Percentiles rank a stretch among this genome's conserved stretches.
phyloP scores from a whole-genome alignment of 1,140 invertebrate genomes.

The Drosophila nannoptera region DNA sequence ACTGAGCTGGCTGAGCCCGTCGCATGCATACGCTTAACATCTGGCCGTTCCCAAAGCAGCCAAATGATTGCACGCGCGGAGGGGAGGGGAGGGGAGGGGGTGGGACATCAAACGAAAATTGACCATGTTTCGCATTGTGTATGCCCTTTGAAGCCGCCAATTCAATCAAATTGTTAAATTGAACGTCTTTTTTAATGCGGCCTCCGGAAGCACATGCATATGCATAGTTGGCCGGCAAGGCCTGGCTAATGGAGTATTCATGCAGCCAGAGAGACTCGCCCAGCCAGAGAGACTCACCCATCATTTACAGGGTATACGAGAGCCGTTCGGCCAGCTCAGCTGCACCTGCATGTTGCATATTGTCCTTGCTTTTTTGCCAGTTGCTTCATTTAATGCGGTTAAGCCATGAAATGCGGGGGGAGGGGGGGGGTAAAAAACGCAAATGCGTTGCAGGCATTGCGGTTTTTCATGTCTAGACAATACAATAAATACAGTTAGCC shows the following conservation, averaged over 20 bases:
- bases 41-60: conserved; percentile 10
- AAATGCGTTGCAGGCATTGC: conserved; percentile 71
- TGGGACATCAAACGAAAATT: conserved; percentile 24
- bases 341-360: neutral
- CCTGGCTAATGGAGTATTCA: no score
- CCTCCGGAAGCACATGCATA: no score
- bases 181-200: conserved; percentile 31
- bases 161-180: conserved; percentile 71
- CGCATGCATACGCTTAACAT: conserved; percentile 8
- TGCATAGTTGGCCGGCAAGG: no score
- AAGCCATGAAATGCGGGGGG: conserved; percentile 36
- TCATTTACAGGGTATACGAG: neutral
- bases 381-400: conserved; percentile 67
- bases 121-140: conserved; percentile 46
- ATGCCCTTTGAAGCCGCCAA: conserved; percentile 64
- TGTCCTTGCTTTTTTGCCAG: conserved; percentile 28
- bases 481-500: conserved; percentile 75
- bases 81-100: neutral
- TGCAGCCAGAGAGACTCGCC: no score
- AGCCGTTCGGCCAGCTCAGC: neutral
- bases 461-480: conserved; percentile 75
- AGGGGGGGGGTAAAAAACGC: conserved; percentile 25
- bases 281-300: neutral
- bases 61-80: neutral
- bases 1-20: neutral